Conservation (phyloP, 1,140 invertebrate genomes). For the Zaprionus taronus region DNA sequence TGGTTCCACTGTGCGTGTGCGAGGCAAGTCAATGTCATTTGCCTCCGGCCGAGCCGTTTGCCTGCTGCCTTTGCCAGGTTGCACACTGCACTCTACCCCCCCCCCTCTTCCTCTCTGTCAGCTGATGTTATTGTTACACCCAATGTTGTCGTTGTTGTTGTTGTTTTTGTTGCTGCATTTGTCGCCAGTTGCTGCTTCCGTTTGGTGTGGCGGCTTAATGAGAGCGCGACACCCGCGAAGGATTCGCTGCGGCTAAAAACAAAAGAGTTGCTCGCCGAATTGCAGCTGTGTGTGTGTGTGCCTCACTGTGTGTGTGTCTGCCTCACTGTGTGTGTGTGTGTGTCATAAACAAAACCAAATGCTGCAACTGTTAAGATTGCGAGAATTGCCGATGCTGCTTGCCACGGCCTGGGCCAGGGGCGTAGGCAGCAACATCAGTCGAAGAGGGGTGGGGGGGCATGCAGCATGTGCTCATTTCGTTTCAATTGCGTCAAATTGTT, state of each 20-base stretch:
- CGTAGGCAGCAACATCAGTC: neutral
- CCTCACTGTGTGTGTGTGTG: constrained; percentile 23
- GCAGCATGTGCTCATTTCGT: constrained; percentile 45
- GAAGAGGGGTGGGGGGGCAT: neutral
- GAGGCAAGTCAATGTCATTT: constrained; percentile 51
- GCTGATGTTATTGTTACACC: constrained; percentile 7
- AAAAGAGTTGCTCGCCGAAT: constrained; percentile 29
- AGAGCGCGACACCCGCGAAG: constrained; percentile 60
- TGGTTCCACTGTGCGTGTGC: constrained; percentile 37
- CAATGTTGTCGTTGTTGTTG: constrained; percentile 27
- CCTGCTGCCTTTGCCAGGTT: constrained; percentile 8
- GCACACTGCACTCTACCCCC: neutral
- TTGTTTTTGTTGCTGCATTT: constrained; percentile 40
- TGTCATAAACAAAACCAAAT: constrained; percentile 48
- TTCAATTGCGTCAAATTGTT: constrained; percentile 55
- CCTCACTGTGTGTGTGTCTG: neutral
- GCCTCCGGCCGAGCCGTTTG: neutral
- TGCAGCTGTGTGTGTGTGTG: constrained; percentile 1
- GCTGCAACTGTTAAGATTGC: constrained; percentile 32
- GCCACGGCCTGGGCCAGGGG: neutral
- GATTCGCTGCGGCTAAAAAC: constrained; percentile 61
- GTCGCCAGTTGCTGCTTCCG: constrained; percentile 63
- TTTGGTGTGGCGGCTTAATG: constrained; percentile 76
- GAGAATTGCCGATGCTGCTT: neutral
- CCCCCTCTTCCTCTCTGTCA: neutral